Evolutionary conservation across 2,888 invertebrate species (phyloP).

Genomic region (Drosophila sordidapex): DNA sequence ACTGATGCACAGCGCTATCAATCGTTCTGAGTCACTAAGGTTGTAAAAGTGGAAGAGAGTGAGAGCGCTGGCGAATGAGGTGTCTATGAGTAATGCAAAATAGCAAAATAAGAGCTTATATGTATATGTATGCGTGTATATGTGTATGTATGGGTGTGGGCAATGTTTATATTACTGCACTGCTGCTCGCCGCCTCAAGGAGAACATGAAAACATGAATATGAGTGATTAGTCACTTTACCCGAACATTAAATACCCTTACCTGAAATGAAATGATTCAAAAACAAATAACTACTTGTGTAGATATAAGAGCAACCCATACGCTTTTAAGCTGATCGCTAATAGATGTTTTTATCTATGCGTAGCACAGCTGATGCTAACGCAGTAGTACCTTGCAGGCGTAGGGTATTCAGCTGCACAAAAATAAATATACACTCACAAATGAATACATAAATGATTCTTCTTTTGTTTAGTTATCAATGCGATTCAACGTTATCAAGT

Average conservation of each 20-base stretch:
- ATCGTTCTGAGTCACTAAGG: constrained; percentile 37
- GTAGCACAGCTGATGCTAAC: neutral
- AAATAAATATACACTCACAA: neutral
- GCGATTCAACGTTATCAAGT: constrained; percentile 40
- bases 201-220: constrained; percentile 25
- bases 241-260: neutral
- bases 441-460: neutral
- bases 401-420: neutral
- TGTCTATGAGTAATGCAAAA: constrained; percentile 57
- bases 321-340: neutral
- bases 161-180: constrained; percentile 33
- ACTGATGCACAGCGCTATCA: constrained; percentile 11
- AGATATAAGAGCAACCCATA: neutral
- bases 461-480: neutral
- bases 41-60: constrained; percentile 8
- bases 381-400: neutral
- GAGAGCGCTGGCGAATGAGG: constrained; percentile 7
- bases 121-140: constrained; percentile 5
- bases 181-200: constrained; percentile 36
- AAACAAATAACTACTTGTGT: neutral
- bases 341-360: neutral
- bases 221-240: no score
- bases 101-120: constrained; percentile 18
- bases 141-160: constrained; percentile 16
- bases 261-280: neutral